phyloP scores from a whole-genome alignment of 1,140 invertebrate species.

The Euwallacea fornicatus region DNA sequence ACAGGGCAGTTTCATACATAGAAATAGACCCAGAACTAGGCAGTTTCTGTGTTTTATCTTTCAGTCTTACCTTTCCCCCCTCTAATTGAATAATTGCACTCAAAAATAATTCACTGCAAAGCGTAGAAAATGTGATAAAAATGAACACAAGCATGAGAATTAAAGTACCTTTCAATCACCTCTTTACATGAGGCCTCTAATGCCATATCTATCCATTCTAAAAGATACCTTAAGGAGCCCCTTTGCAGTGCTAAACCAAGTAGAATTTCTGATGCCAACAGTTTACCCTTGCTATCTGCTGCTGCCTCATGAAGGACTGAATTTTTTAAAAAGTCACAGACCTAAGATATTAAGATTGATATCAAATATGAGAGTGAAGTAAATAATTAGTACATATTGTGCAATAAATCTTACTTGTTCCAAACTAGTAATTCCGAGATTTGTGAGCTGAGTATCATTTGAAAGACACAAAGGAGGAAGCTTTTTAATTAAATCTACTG shows the following conservation, averaged over 20 bases:
- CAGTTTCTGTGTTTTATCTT: constrained; percentile 27
- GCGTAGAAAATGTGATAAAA: neutral
- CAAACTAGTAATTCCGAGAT: constrained; percentile 60
- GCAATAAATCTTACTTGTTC: constrained; percentile 52
- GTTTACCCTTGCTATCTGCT: constrained; percentile 58
- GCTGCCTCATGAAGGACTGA: constrained; percentile 58
- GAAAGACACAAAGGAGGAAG: constrained; percentile 64
- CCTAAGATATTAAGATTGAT: neutral
- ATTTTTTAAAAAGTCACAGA: constrained; percentile 58
- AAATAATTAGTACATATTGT: neutral
- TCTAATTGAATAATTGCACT: constrained; percentile 46
- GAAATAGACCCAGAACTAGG: constrained; percentile 45
- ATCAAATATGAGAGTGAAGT: neutral
- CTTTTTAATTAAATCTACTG: constrained; percentile 59
- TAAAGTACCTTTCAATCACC: constrained; percentile 28
- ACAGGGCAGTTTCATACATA: constrained; percentile 59
- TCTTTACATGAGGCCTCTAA: constrained; percentile 51
- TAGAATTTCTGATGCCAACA: constrained; percentile 61
- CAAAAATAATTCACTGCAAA: constrained; percentile 39
- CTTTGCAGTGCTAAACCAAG: constrained; percentile 63
- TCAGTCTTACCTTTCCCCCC: constrained; percentile 38
- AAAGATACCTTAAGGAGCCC: constrained; percentile 63
- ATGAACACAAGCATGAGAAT: neutral
- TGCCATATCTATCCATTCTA: constrained; percentile 69
- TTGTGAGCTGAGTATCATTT: constrained; percentile 62